Evolutionary conservation across 2,888 invertebrate species (phyloP).

Genomic region (Drosophila infuscata): DNA sequence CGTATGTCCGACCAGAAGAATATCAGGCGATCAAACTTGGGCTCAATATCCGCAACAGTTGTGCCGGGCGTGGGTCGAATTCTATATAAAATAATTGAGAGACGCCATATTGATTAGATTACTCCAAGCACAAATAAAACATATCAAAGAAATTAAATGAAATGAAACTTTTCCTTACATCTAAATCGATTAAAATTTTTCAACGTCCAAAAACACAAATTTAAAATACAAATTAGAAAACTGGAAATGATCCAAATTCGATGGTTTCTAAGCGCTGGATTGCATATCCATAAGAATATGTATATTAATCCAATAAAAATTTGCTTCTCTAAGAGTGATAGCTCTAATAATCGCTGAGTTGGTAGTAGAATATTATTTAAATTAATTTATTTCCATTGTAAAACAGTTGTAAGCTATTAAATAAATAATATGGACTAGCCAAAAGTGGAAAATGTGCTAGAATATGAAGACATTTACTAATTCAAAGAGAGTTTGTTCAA

Average conservation of each 20-base stretch:
- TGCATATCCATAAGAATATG: not conserved
- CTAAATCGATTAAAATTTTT: not conserved
- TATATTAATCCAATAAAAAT: not conserved
- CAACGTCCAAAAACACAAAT: not conserved
- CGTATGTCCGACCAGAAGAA: constrained; percentile 99
- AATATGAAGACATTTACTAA: not conserved
- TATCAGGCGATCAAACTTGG: constrained; percentile 95
- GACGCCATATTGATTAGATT: not conserved
- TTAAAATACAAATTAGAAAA: not conserved
- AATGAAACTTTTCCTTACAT: not conserved
- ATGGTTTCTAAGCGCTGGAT: not conserved
- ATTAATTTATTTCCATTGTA: not conserved
- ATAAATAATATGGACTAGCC: not conserved
- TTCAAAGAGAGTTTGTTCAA: not conserved
- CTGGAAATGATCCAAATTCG: not conserved
- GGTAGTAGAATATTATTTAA: not conserved
- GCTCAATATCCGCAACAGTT: constrained; percentile 95
- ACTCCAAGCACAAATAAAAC: not conserved
- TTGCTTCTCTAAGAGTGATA: not conserved
- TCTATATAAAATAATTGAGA: constrained; percentile 78
- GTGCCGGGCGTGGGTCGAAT: constrained; percentile 95
- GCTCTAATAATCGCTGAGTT: not conserved
- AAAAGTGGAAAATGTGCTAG: not conserved
- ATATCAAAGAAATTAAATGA: not conserved
- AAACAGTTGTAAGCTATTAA: not conserved